phyloP scores from a whole-genome alignment of 2,888 invertebrate genomes.

The Ophonus ardosiacus region DNA sequence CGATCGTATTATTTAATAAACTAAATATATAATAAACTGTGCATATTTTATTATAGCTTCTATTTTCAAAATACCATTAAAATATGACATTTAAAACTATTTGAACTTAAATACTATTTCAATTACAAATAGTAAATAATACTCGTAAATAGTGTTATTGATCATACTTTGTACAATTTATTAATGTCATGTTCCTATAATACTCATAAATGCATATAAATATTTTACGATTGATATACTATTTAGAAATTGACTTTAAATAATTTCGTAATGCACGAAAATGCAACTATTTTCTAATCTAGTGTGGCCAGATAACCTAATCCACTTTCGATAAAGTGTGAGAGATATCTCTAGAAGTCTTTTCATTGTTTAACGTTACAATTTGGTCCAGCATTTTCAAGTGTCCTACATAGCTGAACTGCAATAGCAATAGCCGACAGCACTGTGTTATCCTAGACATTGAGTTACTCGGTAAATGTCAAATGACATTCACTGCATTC shows the following conservation, averaged over 20 bases:
- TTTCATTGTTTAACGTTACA: slow-evolving; percentile 57
- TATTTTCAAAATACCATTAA: no score
- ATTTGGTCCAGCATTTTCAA: slow-evolving; percentile 62
- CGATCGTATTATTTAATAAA: no score
- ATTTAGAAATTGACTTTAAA: background rate
- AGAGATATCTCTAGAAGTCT: slow-evolving; percentile 44
- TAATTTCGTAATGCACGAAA: slow-evolving; percentile 28
- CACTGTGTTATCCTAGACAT: slow-evolving; percentile 62
- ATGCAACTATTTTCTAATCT: slow-evolving; percentile 30
- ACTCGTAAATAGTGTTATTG: no score
- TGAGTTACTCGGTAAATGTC: slow-evolving; percentile 60
- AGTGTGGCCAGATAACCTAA: slow-evolving; percentile 58
- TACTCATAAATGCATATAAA: no score
- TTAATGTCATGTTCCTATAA: no score
- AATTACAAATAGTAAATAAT: no score
- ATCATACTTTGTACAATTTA: no score
- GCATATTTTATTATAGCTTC: no score
- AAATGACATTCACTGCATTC: slow-evolving; percentile 57
- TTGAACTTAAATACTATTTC: no score
- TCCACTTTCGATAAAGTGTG: slow-evolving; percentile 56
- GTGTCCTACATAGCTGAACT: slow-evolving; percentile 52
- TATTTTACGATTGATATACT: no score
- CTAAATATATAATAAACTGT: no score
- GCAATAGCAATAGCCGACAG: slow-evolving; percentile 24
- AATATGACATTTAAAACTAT: no score